Base-by-base conservation (phyloP, 2,797 vertebrate species). In the Notoglanidium macrostoma region DNA sequence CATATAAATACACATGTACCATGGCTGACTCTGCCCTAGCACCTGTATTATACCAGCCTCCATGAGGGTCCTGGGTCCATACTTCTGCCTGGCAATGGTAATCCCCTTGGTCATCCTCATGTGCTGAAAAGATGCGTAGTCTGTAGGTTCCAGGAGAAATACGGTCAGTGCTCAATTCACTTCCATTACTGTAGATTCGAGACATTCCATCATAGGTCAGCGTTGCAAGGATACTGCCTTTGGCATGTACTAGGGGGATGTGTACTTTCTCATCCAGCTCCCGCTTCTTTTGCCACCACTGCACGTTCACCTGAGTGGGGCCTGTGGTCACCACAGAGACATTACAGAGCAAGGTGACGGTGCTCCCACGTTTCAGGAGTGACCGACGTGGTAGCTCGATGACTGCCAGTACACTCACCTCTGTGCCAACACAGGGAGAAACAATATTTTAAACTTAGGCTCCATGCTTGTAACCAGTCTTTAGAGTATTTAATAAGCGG, bases 1-100 rank as follows among this genome's bases (percentile, higher is more conserved):
- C 93, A 29, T 97, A 98, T 23, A 98, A 94, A 91, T 97, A 98
- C 76, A 98, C 94, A 0, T 93, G 96, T 89, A 96, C 95, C 0
- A 91, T 85, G 10, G 93, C 91, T 0, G 97, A 97, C 91, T 96
- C 94, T 0, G 95, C 93, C 32, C 91, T 94, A 83, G 93, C 93
- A 0, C 96, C 96, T 0, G 95, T 96, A 87, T 95, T 95, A 94
- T 97, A 97, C 97, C 97, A 98, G 87, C 94, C 95, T 86, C 94
- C 94, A 68, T 96, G 96, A 0, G 95, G 95, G 61, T 96, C 96
- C 92, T 96, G 96, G 32, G 95, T 93, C 97, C 97, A 98, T 35
- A 95, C 97, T 88, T 95, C 94, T 0, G 94, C 96, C 0, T 94
- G 94, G 82, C 97, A 98, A 5, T 89, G 91, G 77, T 98, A 98